Base-by-base conservation (phyloP, 2,797 vertebrate species). In the Ispidina lecontei region DNA sequence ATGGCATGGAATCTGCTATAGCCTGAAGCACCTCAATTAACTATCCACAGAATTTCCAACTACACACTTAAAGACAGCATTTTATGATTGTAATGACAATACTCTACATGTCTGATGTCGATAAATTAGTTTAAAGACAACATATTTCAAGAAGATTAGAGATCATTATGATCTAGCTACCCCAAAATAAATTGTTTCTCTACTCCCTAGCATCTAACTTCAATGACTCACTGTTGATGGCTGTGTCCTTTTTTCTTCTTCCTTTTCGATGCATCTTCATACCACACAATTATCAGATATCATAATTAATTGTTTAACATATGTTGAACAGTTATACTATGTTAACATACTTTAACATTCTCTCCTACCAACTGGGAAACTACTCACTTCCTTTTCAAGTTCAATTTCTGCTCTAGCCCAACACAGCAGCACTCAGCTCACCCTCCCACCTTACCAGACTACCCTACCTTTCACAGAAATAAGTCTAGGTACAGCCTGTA, bases 1-100 rank as follows among this genome's bases (percentile, higher is more conserved):
- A 97, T 82, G 74, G 72, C 80, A 90, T 12, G 93, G 93, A 71
- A 94, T 89, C 63, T 2, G 5, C 75, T 74, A 54, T 81, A 87
- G 90, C 89, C 96, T 93, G 88, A 94, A 96, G 95, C 83, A 96
- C 58, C 84, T 96, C 94, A 96, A 96, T 97, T 96, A 97, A 91
- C 86, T 95, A 72, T 77, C 88, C 94, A 95, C 90, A 95, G 93
- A 96, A 95, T 87, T 94, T 94, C 75, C 91, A 95, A 90, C 74
- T 91, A 91, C 70, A 94, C 79, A 95, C 51, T 84, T 94, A 89
- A 93, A 97, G 84, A 96, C 44, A 94, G 51, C 52, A 73, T 94
- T 97, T 96, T 95, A 79, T 86, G 29, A 92, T 94, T 97, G 87
- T 92, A 96, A 95, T 90, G 90, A 95, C 92, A 95, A 91, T 68